phyloP scores from a whole-genome alignment of 1,140 invertebrate species.

The Calycopis cecrops region DNA sequence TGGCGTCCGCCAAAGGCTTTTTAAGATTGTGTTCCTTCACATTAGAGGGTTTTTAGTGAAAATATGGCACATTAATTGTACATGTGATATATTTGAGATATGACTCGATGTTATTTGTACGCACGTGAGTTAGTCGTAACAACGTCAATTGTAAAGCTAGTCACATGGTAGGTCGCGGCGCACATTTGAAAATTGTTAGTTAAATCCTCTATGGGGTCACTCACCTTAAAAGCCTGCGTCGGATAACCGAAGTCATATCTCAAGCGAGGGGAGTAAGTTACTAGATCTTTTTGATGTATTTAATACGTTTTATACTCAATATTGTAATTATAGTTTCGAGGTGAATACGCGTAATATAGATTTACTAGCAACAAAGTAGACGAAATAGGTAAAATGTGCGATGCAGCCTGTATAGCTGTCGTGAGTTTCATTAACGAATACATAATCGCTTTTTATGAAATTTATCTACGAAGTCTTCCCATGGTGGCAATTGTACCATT shows the following conservation, averaged over 20 bases:
- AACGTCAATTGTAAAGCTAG: constrained; percentile 12
- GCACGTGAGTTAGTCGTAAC: constrained; percentile 12
- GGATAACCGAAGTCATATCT: constrained; percentile 32
- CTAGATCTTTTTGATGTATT: constrained; percentile 67
- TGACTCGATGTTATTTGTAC: constrained; percentile 23
- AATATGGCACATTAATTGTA: constrained; percentile 28
- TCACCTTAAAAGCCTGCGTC: not conserved
- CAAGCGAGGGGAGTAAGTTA: constrained; percentile 43
- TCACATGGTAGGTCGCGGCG: not conserved
- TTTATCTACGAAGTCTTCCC: not conserved
- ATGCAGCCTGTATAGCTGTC: constrained; percentile 9
- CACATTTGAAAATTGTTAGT: not conserved
- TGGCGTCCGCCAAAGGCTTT: too few species aligned
- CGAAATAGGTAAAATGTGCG: constrained; percentile 9
- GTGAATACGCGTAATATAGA: constrained; percentile 44
- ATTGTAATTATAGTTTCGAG: constrained; percentile 57
- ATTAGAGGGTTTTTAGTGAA: constrained; percentile 19
- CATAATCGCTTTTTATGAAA: constrained; percentile 9
- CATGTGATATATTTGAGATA: constrained; percentile 48
- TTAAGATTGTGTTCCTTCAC: constrained; percentile 11
- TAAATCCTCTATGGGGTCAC: not conserved
- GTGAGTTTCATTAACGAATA: constrained; percentile 8
- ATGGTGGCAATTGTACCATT: not conserved
- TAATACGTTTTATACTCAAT: constrained; percentile 71
- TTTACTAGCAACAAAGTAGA: constrained; percentile 40